A percentile compares a stretch with the other conserved stretches of the same genome.
Evolutionary conservation across 2,797 vertebrate species (phyloP).

Genomic region (Schizopygopsis pylzovi): DNA sequence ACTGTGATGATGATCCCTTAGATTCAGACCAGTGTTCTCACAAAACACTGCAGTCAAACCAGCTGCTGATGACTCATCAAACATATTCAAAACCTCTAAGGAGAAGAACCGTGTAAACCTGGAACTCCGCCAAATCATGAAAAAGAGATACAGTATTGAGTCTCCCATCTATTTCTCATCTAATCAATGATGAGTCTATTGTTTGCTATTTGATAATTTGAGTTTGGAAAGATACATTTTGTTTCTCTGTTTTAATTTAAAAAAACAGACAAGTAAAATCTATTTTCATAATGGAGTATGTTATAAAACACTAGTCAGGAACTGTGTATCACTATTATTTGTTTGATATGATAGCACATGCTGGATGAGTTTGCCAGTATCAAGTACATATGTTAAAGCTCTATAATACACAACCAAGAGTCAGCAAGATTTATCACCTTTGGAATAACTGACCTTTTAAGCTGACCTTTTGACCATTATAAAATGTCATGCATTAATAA

Average conservation of each 20-base stretch:
- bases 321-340: background rate
- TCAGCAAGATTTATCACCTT: constrained; percentile 1
- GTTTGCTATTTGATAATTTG: background rate
- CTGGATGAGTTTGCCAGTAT: constrained; percentile 8
- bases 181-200: background rate
- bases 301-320: background rate
- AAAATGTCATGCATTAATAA: constrained; percentile 49
- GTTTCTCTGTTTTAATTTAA: background rate
- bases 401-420: background rate
- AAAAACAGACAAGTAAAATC: background rate
- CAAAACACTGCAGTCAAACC: constrained; percentile 39
- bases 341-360: background rate
- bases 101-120: background rate
- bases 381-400: background rate
- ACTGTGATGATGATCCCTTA: constrained; percentile 44
- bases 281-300: background rate
- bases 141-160: constrained; percentile 19
- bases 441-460: constrained; percentile 2
- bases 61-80: constrained; percentile 56
- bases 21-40: constrained; percentile 42
- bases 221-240: background rate
- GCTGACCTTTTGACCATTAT: constrained; percentile 54
- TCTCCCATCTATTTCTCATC: background rate
- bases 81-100: constrained; percentile 45
- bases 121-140: constrained; percentile 27